Evolutionary conservation across 30 jellyfish, hydroid and myxozoan species (phyloP).

Genomic region (Hydractinia symbiolongicarpus): DNA sequence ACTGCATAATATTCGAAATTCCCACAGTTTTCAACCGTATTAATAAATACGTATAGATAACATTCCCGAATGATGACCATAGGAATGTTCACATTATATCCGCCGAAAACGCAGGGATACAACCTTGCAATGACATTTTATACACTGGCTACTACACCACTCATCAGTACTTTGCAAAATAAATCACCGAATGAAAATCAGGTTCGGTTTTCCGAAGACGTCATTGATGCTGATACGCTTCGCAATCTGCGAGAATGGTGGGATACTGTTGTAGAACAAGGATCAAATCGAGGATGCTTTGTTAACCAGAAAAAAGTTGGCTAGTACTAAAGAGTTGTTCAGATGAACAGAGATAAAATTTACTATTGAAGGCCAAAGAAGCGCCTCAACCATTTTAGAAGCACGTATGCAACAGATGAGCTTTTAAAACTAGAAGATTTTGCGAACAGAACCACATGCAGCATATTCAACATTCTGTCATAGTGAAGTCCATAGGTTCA

Average conservation of each 20-base stretch:
- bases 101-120: conserved; percentile 40
- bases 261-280: conserved; percentile 14
- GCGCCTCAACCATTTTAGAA: background rate
- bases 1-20: no score
- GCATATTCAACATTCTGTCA: conserved; percentile 18
- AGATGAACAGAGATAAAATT: background rate
- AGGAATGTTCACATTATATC: conserved; percentile 25
- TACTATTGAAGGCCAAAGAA: conserved; percentile 20
- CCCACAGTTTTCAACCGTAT: background rate
- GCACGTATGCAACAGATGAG: conserved; percentile 18
- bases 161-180: background rate
- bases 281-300: conserved; percentile 21
- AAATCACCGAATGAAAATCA: background rate
- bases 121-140: conserved; percentile 41
- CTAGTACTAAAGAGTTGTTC: background rate
- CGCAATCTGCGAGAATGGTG: conserved; percentile 5
- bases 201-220: conserved; percentile 24
- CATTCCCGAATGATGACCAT: conserved; percentile 15
- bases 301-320: conserved; percentile 19
- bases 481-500: background rate
- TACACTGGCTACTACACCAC: conserved; percentile 20
- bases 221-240: conserved; percentile 24
- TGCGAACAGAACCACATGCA: conserved; percentile 21
- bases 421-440: background rate
- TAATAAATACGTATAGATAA: conserved; percentile 19